Evolutionary conservation across 2,797 vertebrate genomes (phyloP).

Genomic region (Menidia menidia): DNA sequence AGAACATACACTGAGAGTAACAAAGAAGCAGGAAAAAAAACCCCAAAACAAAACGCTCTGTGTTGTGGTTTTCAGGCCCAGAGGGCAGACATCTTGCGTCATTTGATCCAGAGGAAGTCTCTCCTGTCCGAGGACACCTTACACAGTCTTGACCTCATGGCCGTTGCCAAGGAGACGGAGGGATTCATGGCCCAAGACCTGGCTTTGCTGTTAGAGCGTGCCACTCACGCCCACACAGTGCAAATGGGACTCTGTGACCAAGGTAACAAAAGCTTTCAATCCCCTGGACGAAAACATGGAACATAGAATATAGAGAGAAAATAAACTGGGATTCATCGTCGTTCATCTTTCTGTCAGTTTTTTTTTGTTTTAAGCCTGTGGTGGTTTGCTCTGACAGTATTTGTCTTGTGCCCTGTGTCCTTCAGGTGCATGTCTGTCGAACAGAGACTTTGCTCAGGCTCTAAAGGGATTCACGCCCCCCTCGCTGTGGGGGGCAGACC

Average conservation of each 20-base stretch:
- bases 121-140: constrained; percentile 67
- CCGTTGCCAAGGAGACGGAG: constrained; percentile 89
- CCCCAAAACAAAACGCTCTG: fast-evolving
- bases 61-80: constrained; percentile 81
- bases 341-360: background rate
- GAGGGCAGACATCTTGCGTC: constrained; percentile 86
- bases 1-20: constrained; percentile 7
- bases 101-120: constrained; percentile 84
- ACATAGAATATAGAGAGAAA: background rate
- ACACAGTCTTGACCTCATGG: constrained; percentile 81
- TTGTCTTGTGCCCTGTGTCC: background rate
- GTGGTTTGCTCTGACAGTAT: too few relatives aligned
- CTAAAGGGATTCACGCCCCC: constrained; percentile 89
- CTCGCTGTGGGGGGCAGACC: constrained; percentile 87
- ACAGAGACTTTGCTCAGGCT: constrained; percentile 87
- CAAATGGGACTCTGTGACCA: constrained; percentile 56
- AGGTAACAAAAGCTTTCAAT: constrained; percentile 45
- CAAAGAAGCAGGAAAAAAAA: fast-evolving
- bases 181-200: constrained; percentile 92
- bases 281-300: background rate
- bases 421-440: constrained; percentile 83
- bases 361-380: background rate
- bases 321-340: background rate
- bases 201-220: constrained; percentile 89
- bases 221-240: constrained; percentile 85